Percentiles rank a stretch among this genome's conserved stretches.
These are phyloP conservation scores for Poeciliopsis gracilis DNA, from an alignment of 2,797 vertebrate genomes.

Conservation along the genomic window DNA sequence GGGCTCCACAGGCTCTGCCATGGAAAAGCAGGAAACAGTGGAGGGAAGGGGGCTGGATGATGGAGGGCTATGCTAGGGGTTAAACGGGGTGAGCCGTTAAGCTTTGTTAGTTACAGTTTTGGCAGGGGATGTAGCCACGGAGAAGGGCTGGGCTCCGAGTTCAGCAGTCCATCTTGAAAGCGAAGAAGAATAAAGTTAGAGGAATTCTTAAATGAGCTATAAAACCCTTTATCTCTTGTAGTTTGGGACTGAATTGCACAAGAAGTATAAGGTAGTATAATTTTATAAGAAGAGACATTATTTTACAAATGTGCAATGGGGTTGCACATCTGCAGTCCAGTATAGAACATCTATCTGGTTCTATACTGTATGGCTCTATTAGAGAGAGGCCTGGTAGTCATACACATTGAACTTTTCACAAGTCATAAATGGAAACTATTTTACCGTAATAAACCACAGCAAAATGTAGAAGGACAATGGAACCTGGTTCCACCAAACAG, in stretches of 20 bases:
- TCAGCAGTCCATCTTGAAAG: conserved; percentile 22
- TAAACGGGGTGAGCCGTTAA: conserved; percentile 71
- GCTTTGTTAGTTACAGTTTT: conserved; percentile 68
- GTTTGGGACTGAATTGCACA: background rate
- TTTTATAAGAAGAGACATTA: background rate
- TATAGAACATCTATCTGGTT: no score
- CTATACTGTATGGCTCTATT: background rate
- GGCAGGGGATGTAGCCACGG: conserved; percentile 49
- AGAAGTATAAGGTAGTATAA: background rate
- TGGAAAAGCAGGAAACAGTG: conserved; percentile 50
- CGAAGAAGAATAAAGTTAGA: conserved; percentile 16
- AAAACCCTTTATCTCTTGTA: background rate
- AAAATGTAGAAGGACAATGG: background rate
- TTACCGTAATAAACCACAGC: background rate
- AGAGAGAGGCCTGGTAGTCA: background rate
- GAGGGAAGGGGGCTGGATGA: conserved; percentile 51
- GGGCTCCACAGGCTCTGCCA: conserved; percentile 58
- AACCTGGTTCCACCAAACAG: background rate
- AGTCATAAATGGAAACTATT: background rate
- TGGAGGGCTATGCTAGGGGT: conserved; percentile 51
- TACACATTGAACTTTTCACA: background rate
- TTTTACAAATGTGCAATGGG: background rate
- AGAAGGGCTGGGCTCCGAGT: conserved; percentile 6
- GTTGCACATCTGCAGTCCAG: no score
- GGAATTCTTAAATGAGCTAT: no score